Evolutionary conservation across 2,113 vertebrate genomes (phyloP), one percentile per base, ranked within the genome.

Genomic region (Ptilonorhynchus violaceus): DNA sequence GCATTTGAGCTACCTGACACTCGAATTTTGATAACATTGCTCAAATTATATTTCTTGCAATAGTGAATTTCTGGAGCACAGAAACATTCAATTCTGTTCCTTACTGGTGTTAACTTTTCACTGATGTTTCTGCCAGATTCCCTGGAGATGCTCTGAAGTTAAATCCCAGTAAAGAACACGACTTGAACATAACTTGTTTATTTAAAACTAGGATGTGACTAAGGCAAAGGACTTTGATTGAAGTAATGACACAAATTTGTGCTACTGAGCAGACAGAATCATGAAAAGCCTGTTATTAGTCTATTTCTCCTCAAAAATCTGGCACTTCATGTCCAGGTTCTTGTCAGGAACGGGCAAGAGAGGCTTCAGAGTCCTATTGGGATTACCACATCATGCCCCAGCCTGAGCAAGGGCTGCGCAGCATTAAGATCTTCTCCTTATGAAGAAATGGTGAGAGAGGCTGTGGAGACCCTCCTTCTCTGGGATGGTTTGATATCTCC

Each of bases 311-410:
- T 59, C 33, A 72, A 14, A 85, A 74, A 75, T 50, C 23, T 46
- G 33, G 20, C 4, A 6, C 56, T 85, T 87, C 11, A 15, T 59
- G 41, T 47, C 41, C 39, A 55, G 14, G 3, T 62, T 33, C 47
- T 59, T 55, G 5, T 44, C 39, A 82, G 28, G 7, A 87, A 52
- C 5, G 15, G 35, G 50, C 22, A 90, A 90, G 35, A 46, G 15
- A 33, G 22, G 35, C 12, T 68, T 59, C 44, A 59, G 39, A 47
- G 35, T 75, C 39, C 35, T 63, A 20, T 10, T 76, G 50, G 19
- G 30, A n/a, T 74, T 14, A 27, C 15, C 31, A 35, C 0, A 0
- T 46, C 41, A 20, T 52, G 18, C 4, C 6, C 9, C 37, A 90
- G 23, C 13, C 30, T 59, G 15, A 23, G 10, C 15, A 37, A 85